phyloP scores from a whole-genome alignment of 2,113 vertebrate genomes.

The Todiramphus chloris region DNA sequence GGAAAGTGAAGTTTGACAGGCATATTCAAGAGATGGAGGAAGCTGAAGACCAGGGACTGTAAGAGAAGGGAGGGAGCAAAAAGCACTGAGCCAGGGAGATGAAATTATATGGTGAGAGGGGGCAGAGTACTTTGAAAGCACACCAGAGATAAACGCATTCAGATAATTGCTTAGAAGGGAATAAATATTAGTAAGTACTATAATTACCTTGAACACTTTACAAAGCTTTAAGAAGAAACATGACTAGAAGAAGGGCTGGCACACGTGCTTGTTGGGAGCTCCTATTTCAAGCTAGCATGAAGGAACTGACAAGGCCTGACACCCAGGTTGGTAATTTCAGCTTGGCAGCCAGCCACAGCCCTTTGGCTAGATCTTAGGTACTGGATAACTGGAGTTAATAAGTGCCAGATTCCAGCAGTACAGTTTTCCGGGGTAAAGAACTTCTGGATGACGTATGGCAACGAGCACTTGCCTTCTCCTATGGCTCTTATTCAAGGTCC shows the following conservation, averaged over 20 bases:
- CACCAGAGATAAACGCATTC: not conserved
- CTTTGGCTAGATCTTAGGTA: slow-evolving; percentile 31
- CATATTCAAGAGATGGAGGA: not conserved
- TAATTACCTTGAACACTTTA: slow-evolving; percentile 19
- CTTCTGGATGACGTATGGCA: not conserved
- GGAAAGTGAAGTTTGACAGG: not conserved
- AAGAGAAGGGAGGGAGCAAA: not conserved
- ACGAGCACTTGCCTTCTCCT: not conserved
- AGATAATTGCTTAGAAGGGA: slow-evolving; percentile 34
- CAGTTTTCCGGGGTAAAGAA: not conserved
- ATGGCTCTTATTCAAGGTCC: not conserved
- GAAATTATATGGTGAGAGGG: not conserved
- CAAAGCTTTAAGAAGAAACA: slow-evolving; percentile 44
- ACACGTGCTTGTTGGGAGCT: not conserved
- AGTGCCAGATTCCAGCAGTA: slow-evolving; percentile 48
- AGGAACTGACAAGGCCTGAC: slow-evolving; percentile 33
- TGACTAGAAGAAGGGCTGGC: slow-evolving; percentile 20
- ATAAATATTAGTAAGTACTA: slow-evolving; percentile 59
- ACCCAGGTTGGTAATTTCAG: slow-evolving; percentile 27
- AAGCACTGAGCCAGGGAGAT: not conserved
- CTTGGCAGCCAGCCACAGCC: slow-evolving; percentile 36
- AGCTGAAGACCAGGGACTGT: not conserved
- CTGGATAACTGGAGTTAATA: slow-evolving; percentile 52
- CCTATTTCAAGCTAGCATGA: slow-evolving; percentile 14
- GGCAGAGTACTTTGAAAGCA: slow-evolving; percentile 27